Percentiles rank a stretch among this genome's conserved stretches.
Evolutionary conservation across 2,113 vertebrate genomes (phyloP).

Genomic region (Hemichromis elongatus): DNA sequence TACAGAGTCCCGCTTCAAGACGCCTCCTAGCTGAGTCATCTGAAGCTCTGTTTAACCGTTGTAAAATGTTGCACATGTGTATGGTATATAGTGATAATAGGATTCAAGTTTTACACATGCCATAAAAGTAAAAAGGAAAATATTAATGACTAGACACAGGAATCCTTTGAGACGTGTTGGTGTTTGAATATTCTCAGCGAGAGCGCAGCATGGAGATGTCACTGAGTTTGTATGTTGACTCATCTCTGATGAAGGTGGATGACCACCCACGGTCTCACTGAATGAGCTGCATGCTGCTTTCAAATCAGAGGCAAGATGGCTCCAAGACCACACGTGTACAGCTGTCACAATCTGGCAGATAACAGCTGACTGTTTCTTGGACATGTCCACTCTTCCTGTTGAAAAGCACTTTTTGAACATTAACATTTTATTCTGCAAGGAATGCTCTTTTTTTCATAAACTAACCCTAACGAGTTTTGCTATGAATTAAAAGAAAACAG

Average conservation of each 20-base stretch:
- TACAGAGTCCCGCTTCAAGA: not conserved
- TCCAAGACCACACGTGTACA: not conserved
- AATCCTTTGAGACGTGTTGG: not conserved
- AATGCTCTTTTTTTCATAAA: not conserved
- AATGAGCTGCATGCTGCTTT: not conserved
- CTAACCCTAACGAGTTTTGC: not conserved
- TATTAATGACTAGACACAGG: not conserved
- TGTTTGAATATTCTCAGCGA: not conserved
- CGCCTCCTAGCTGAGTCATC: not conserved
- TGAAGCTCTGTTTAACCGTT: not conserved
- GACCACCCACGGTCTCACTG: constrained; percentile 18
- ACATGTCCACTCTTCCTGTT: not conserved
- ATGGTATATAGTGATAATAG: not conserved
- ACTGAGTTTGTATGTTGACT: constrained; percentile 17
- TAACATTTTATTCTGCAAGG: not conserved
- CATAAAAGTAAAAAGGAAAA: not conserved
- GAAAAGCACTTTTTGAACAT: not conserved
- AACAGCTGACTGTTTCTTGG: not conserved
- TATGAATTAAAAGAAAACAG: not conserved
- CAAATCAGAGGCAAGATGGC: not conserved
- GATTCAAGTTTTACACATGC: not conserved
- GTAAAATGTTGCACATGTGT: not conserved
- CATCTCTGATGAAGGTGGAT: constrained; percentile 1
- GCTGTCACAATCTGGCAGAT: not conserved
- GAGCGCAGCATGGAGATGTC: not conserved